Base-by-base conservation (phyloP, 2,113 vertebrate genomes). In the Carassius auratus region DNA sequence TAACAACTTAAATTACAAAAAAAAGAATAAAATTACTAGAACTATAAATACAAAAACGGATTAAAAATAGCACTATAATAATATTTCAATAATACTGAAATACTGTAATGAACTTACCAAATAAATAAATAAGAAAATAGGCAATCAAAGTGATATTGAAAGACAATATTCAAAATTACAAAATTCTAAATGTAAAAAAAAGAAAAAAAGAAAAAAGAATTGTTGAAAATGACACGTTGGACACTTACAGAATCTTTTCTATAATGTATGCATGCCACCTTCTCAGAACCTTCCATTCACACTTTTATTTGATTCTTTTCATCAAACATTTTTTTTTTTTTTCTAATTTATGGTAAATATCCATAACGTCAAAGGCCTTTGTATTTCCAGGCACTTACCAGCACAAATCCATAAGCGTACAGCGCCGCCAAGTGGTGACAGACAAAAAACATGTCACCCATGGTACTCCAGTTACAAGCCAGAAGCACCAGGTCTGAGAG, bases 401-500 rank as follows among this genome's bases (percentile, higher is more conserved):
- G 90, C 68, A 96, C 95, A 42, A 94, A 95, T 90, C 94, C 94
- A 23, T 96, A 96, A 59, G 96, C 94, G 33, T 96, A 96, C 64
- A 97, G 94, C 82, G 95, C 95, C 88, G 94, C 93, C 92, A 95
- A 91, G 93, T 96, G 95, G 93, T 96, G 94, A 86, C 95, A 95
- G 4, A 94, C 92, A 8, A 95, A 96, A 90, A 96, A 95, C 30
- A 91, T 85, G 90, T 96, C 95, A 19, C 95, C 95, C 93, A 96
- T 93, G 0, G 93, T 94, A 79, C 90, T 96, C 96, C 96, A 96
- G 92, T 95, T 95, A 76, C 92, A 92, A 2, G 94, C 92, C 3
- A 96, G 92, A 83, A 95, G 92, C 91, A 95, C 86, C 13, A 96
- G 92, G 87, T 96, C 95, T 96, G 79, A 80, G 21, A 88, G 36